These are phyloP conservation scores for Xenops minutus DNA, from an alignment of 2,797 vertebrate species.

Conservation along the genomic window DNA sequence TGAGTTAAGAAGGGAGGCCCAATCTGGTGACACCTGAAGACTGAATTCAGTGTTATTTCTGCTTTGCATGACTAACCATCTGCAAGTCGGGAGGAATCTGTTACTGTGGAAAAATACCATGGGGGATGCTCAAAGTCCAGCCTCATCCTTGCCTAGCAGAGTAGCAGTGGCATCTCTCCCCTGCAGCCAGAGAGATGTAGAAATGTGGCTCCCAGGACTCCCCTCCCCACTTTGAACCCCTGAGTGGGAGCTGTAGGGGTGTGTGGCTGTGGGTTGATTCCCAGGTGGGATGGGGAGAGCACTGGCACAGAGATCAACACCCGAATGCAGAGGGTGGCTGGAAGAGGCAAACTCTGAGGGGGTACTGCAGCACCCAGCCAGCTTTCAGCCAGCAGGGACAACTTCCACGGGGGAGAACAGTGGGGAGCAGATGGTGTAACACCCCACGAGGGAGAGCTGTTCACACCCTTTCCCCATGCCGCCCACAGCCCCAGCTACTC, in stretches of 20 bases:
- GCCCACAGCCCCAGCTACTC: neutral
- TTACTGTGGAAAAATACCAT: neutral
- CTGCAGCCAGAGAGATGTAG: neutral
- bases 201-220: neutral
- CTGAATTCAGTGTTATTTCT: neutral
- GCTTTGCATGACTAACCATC: neutral
- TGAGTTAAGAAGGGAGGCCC: neutral
- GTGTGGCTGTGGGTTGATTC: rapidly evolving
- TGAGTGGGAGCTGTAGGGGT: neutral
- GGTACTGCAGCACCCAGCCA: neutral
- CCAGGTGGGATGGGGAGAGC: rapidly evolving
- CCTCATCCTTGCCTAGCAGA: neutral
- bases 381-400: neutral
- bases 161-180: rapidly evolving
- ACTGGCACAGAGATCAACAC: rapidly evolving
- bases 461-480: neutral
- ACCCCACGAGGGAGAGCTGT: neutral
- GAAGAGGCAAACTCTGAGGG: neutral
- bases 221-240: rapidly evolving
- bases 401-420: rapidly evolving
- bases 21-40: neutral
- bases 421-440: neutral
- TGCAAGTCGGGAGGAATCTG: neutral
- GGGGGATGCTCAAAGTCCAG: neutral
- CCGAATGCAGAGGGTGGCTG: neutral